phyloP scores from a whole-genome alignment of 1,140 invertebrate species.

The Pseudomyrmex flavicornis region DNA sequence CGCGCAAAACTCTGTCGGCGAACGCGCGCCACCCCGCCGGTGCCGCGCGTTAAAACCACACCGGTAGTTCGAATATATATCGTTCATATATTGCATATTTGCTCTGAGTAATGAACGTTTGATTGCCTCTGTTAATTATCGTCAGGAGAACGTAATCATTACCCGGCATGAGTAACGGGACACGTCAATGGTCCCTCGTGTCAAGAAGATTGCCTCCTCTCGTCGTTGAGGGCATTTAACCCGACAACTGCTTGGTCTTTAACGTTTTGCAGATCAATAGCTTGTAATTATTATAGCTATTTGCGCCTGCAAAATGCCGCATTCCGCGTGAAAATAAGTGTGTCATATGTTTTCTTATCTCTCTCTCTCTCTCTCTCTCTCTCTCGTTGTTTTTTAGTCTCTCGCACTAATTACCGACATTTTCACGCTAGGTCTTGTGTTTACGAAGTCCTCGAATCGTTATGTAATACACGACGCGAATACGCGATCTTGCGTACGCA shows the following conservation, averaged over 20 bases:
- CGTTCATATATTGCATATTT: constrained; percentile 69
- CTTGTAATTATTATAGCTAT: constrained; percentile 40
- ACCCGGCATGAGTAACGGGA: constrained; percentile 59
- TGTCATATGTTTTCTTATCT: constrained; percentile 9
- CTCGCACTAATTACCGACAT: background rate
- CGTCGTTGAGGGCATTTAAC: background rate
- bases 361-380: background rate
- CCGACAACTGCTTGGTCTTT: constrained; percentile 20
- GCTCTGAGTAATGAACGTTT: constrained; percentile 67
- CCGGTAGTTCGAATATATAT: constrained; percentile 51
- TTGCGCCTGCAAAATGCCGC: background rate
- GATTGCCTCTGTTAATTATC: constrained; percentile 71
- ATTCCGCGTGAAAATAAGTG: too few species aligned
- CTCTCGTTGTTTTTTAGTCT: background rate
- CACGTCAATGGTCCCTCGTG: constrained; percentile 19
- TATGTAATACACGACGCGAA: background rate
- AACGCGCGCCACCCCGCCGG: background rate
- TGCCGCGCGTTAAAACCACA: constrained; percentile 23
- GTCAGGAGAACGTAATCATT: constrained; percentile 52
- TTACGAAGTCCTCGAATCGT: background rate
- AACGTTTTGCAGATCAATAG: constrained; percentile 42
- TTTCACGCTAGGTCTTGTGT: background rate
- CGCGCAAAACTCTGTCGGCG: background rate
- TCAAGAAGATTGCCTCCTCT: constrained; percentile 21
- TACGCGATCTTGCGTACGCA: background rate